These are phyloP conservation scores for Neopipo cinnamomea DNA, from an alignment of 2,113 vertebrate genomes.

Conservation along the genomic window DNA sequence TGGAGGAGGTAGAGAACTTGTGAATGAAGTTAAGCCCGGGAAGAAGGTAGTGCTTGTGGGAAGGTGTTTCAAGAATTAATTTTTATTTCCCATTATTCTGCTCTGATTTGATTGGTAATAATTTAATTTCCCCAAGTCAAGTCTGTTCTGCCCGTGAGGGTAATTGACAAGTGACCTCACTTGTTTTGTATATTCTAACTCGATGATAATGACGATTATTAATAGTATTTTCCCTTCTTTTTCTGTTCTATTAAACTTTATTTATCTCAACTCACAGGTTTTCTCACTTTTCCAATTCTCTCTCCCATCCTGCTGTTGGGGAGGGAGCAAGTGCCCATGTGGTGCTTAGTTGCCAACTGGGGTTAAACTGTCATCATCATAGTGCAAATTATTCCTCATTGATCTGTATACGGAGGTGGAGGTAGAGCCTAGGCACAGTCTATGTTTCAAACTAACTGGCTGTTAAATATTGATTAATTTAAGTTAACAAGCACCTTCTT, in stretches of 20 bases:
- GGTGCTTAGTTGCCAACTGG: background rate
- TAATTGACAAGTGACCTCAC: background rate
- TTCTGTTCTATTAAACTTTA: background rate
- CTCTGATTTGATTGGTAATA: background rate
- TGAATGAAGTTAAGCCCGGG: background rate
- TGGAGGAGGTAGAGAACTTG: background rate
- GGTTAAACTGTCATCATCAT: background rate
- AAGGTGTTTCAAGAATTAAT: background rate
- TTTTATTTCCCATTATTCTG: background rate
- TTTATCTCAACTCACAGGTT: background rate
- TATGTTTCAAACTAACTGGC: background rate
- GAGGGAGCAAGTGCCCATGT: background rate
- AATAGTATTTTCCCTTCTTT: background rate
- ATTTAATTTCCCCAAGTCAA: background rate
- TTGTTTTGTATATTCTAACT: background rate
- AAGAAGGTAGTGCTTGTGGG: background rate
- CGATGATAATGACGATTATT: too few species aligned
- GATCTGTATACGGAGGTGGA: background rate
- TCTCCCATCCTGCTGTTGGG: background rate
- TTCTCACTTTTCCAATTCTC: background rate
- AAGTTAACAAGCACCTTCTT: background rate
- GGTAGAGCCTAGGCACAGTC: background rate
- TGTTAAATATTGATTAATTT: conserved; percentile 28
- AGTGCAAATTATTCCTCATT: conserved; percentile 36
- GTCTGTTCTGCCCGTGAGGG: background rate